Evolutionary conservation across 2,888 invertebrate species (phyloP).

Genomic region (Drosophila acutilabella): DNA sequence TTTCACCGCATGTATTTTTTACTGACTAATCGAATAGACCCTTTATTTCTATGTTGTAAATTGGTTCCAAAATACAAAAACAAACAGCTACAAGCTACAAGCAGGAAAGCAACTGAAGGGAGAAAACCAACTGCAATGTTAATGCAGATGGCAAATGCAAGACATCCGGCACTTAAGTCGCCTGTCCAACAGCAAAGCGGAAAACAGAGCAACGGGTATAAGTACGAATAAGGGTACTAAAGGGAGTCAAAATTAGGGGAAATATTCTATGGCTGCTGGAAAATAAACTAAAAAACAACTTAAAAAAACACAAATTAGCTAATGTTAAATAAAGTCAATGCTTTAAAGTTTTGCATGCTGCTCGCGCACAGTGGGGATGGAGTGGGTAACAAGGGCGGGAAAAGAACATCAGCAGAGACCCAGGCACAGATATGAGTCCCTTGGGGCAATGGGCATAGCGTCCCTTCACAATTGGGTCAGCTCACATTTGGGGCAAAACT

Average conservation of each 20-base stretch:
- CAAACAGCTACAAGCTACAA: conserved; percentile 8
- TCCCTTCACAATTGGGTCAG: conserved; percentile 70
- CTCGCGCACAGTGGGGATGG: background rate
- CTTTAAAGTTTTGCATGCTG: conserved; percentile 39
- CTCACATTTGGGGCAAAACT: conserved; percentile 68
- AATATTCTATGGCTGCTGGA: background rate
- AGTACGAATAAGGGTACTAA: conserved; percentile 2
- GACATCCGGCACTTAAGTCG: conserved; percentile 54
- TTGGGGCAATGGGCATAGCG: conserved; percentile 46
- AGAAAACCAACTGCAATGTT: conserved; percentile 23
- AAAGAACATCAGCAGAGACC: conserved; percentile 10
- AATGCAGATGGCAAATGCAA: conserved; percentile 35
- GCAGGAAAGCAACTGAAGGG: conserved; percentile 9
- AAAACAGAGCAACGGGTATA: conserved; percentile 8
- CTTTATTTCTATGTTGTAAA: no score
- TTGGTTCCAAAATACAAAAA: background rate
- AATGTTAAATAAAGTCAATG: conserved; percentile 70
- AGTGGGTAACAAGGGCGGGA: no score
- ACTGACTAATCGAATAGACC: no score
- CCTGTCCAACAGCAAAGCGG: conserved; percentile 40
- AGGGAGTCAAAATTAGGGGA: conserved; percentile 40
- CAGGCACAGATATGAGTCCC: conserved; percentile 46
- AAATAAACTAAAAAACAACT: background rate
- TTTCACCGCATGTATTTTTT: no score
- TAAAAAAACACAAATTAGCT: conserved; percentile 68